Percentiles rank a stretch among this genome's conserved stretches.
These are phyloP conservation scores for Ennomos erosarius DNA, from an alignment of 2,888 invertebrate genomes.

Conservation along the genomic window DNA sequence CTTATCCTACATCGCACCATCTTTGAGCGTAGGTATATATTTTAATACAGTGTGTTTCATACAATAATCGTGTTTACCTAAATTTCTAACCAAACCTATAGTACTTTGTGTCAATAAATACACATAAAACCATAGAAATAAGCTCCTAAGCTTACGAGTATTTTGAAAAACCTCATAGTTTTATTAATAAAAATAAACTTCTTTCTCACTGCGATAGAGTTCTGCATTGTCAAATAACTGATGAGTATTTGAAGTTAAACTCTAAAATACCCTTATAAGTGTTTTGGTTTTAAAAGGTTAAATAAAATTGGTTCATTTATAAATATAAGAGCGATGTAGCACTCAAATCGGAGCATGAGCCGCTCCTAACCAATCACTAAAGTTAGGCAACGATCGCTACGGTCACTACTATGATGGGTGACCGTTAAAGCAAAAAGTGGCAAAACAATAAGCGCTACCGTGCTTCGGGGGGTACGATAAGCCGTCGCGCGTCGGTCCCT, in stretches of 20 bases:
- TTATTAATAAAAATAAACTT: background rate
- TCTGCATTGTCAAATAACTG: background rate
- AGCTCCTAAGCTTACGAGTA: no score
- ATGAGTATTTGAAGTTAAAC: slow-evolving; percentile 2
- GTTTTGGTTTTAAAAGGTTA: slow-evolving; percentile 17
- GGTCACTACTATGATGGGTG: no score
- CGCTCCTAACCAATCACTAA: no score
- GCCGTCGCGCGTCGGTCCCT: no score
- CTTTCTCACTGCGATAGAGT: slow-evolving; percentile 11
- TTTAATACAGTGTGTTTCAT: slow-evolving; percentile 9
- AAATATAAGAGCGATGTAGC: no score
- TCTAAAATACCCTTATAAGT: slow-evolving; percentile 17
- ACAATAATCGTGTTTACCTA: slow-evolving; percentile 23
- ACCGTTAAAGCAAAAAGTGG: no score
- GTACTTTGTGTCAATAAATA: slow-evolving; percentile 8
- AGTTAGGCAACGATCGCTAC: no score
- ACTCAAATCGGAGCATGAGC: no score
- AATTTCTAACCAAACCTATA: slow-evolving; percentile 22
- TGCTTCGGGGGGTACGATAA: no score
- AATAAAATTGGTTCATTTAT: background rate
- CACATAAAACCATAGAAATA: no score
- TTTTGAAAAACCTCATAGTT: no score
- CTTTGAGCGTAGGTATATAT: slow-evolving; percentile 2
- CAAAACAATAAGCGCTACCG: no score
- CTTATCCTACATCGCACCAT: slow-evolving; percentile 6